These are phyloP conservation scores for Antrozous pallidus DNA, from an alignment of 2,797 vertebrate genomes.

Conservation along the genomic window DNA sequence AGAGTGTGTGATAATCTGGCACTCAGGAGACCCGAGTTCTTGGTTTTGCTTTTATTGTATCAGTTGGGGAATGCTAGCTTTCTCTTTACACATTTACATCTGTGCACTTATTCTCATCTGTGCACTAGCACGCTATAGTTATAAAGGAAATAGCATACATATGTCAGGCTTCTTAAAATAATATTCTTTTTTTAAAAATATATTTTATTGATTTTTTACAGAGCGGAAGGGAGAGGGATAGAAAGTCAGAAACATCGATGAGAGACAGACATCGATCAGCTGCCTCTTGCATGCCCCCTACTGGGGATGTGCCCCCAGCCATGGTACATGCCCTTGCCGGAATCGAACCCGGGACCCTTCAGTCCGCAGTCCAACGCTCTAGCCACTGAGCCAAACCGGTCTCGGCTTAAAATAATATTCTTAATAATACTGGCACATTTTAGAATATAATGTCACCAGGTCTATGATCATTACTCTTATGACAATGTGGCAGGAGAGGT, in stretches of 20 bases:
- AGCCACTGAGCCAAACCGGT: too few relatives aligned
- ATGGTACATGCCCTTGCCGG: too few relatives aligned
- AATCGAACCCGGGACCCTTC: too few relatives aligned
- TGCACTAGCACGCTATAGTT: background rate
- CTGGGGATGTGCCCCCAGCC: too few relatives aligned
- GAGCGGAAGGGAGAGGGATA: too few relatives aligned
- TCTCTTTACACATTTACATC: background rate
- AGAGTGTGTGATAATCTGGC: background rate
- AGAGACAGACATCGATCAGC: too few relatives aligned
- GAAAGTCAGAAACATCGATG: too few relatives aligned
- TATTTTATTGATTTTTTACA: too few relatives aligned
- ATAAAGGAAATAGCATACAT: background rate
- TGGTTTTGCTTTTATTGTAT: constrained; percentile 4
- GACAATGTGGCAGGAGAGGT: background rate
- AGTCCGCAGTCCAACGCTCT: too few relatives aligned
- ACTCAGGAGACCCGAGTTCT: background rate
- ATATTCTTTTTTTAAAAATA: too few relatives aligned
- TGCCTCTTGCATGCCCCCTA: too few relatives aligned
- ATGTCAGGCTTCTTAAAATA: background rate
- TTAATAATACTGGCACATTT: background rate
- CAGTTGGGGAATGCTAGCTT: constrained; percentile 16
- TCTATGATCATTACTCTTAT: background rate
- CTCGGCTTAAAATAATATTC: background rate
- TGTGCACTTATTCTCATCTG: background rate
- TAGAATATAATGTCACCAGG: background rate